Evolutionary conservation across 1,140 invertebrate genomes (phyloP).

Genomic region (Xylocopa sonorina): DNA sequence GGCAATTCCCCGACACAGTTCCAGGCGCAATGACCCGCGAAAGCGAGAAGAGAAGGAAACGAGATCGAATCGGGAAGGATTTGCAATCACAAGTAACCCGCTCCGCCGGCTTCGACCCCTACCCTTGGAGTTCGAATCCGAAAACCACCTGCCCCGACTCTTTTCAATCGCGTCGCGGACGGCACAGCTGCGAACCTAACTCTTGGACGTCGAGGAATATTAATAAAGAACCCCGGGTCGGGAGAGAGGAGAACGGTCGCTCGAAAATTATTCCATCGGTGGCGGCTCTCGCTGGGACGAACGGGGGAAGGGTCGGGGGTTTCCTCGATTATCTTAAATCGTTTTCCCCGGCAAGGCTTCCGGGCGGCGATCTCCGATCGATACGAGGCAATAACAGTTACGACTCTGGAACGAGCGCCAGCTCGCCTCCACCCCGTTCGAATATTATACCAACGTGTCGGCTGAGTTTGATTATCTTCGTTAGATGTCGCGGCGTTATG

Average conservation of each 20-base stretch:
- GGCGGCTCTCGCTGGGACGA: not conserved
- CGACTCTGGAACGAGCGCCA: conserved; percentile 20
- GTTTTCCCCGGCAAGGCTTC: not conserved
- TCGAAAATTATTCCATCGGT: conserved; percentile 42
- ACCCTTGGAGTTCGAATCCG: conserved; percentile 17
- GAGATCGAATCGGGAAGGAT: conserved; percentile 48
- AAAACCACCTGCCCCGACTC: conserved; percentile 50
- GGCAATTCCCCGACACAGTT: conserved; percentile 41
- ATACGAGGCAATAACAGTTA: conserved; percentile 45
- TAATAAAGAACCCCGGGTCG: conserved; percentile 50
- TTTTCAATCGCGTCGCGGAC: conserved; percentile 46
- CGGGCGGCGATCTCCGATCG: conserved; percentile 39
- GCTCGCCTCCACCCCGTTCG: not conserved
- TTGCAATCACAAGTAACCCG: conserved; percentile 50
- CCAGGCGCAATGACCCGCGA: conserved; percentile 31
- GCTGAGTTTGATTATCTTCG: not conserved
- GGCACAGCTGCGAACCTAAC: conserved; percentile 49
- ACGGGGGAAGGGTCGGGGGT: not conserved
- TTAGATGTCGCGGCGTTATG: conserved; percentile 1
- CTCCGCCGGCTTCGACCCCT: conserved; percentile 5
- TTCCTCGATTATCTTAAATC: conserved; percentile 44
- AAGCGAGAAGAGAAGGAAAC: conserved; percentile 10
- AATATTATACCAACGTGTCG: not conserved
- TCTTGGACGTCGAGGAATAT: conserved; percentile 43
- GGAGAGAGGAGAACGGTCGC: conserved; percentile 8